phyloP scores from a whole-genome alignment of 92 coral and sea anemone genomes.

The Phenganax stokvisi region DNA sequence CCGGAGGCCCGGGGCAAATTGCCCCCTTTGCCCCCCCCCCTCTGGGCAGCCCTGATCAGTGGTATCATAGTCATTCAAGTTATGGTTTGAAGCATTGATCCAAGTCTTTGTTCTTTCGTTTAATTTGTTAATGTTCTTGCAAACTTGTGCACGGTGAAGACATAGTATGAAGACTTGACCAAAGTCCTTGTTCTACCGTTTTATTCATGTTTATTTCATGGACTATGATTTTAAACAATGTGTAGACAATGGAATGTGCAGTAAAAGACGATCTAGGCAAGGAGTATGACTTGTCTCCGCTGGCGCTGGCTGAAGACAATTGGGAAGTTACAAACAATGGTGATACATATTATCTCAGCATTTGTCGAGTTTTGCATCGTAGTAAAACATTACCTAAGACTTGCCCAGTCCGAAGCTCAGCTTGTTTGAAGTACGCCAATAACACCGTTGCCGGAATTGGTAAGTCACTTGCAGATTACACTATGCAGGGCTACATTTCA shows the following conservation, averaged over 20 bases:
- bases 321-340: slow-evolving; percentile 46
- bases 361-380: slow-evolving; percentile 75
- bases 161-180: too few species aligned
- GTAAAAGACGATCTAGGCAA: background rate
- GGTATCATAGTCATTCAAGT: too few species aligned
- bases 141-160: too few species aligned
- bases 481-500: background rate
- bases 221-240: too few species aligned
- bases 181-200: too few species aligned
- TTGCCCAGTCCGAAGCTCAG: slow-evolving; percentile 70
- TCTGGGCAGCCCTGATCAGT: too few species aligned
- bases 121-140: too few species aligned
- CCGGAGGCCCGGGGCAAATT: too few species aligned
- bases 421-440: slow-evolving; percentile 46
- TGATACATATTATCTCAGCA: slow-evolving; percentile 69
- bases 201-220: too few species aligned
- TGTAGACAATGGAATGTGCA: slow-evolving; percentile 1
- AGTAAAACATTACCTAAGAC: slow-evolving; percentile 33
- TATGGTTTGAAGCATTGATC: too few species aligned
- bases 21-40: too few species aligned
- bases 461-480: background rate
- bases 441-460: slow-evolving; percentile 55
- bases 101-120: too few species aligned
- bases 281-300: slow-evolving; percentile 10
- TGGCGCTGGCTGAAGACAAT: slow-evolving; percentile 56